A percentile compares a stretch with the other conserved stretches of the same genome.
phyloP scores from a whole-genome alignment of 2,888 invertebrate genomes.

The Nephrotoma appendiculata region DNA sequence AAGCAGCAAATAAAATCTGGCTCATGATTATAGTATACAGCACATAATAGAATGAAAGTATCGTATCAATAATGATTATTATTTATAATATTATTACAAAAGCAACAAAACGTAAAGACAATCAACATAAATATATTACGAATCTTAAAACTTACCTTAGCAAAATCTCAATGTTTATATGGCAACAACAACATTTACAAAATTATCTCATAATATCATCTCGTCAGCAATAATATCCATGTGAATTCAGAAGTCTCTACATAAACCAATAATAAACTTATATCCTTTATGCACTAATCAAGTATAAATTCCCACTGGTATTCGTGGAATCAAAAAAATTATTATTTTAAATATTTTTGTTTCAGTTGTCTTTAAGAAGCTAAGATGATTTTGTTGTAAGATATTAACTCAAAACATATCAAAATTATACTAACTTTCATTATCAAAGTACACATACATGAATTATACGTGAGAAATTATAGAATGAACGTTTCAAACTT shows the following conservation, averaged over 20 bases:
- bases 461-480: neutral
- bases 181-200: neutral
- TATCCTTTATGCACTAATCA: neutral
- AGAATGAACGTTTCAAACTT: too few relatives aligned
- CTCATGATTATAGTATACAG: neutral
- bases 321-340: neutral
- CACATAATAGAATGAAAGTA: neutral
- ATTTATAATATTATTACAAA: neutral
- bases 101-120: neutral
- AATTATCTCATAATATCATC: neutral
- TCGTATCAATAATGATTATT: neutral
- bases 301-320: neutral
- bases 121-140: neutral
- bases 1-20: neutral
- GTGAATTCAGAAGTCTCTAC: neutral
- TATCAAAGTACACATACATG: neutral
- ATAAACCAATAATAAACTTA: neutral
- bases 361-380: neutral
- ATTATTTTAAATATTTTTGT: neutral
- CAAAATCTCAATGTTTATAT: neutral
- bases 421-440: neutral
- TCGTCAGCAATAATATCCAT: neutral
- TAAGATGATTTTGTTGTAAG: neutral
- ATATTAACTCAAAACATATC: neutral
- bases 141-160: neutral